Evolutionary conservation across 1,140 invertebrate genomes (phyloP).

Genomic region (Temnothorax nylanderi): DNA sequence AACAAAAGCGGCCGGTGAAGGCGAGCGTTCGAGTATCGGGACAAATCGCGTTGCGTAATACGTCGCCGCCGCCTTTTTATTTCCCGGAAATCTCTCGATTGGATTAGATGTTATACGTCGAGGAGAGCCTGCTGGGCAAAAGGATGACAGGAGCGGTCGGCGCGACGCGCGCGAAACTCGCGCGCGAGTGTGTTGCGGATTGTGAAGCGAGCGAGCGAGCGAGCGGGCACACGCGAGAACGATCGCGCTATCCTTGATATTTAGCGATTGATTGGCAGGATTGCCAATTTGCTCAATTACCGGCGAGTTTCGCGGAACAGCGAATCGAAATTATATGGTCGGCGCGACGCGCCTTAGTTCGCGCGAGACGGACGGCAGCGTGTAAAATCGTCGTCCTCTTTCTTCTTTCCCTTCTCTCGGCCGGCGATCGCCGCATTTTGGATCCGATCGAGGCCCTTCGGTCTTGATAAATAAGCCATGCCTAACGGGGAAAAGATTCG

Average conservation of each 20-base stretch:
- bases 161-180: background rate
- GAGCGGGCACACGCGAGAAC: slow-evolving; percentile 19
- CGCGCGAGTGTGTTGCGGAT: background rate
- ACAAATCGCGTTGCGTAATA: slow-evolving; percentile 81
- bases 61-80: slow-evolving; percentile 71
- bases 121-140: slow-evolving; percentile 45
- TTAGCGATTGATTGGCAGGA: slow-evolving; percentile 84
- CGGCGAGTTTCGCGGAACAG: slow-evolving; percentile 79
- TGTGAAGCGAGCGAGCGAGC: slow-evolving; percentile 35
- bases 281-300: slow-evolving; percentile 83
- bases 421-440: background rate
- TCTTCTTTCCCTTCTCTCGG: background rate
- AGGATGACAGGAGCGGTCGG: slow-evolving; percentile 42
- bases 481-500: background rate
- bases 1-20: slow-evolving; percentile 61
- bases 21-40: slow-evolving; percentile 66
- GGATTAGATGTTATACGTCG: slow-evolving; percentile 66
- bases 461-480: slow-evolving; percentile 53
- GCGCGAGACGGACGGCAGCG: slow-evolving; percentile 39
- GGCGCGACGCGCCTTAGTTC: slow-evolving; percentile 43
- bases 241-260: slow-evolving; percentile 78
- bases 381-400: slow-evolving; percentile 13
- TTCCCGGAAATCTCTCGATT: slow-evolving; percentile 71
- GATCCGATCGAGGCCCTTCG: slow-evolving; percentile 57
- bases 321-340: slow-evolving; percentile 81